Evolutionary conservation across 2,888 invertebrate species (phyloP).

Genomic region (Scaptomyza tumidula): DNA sequence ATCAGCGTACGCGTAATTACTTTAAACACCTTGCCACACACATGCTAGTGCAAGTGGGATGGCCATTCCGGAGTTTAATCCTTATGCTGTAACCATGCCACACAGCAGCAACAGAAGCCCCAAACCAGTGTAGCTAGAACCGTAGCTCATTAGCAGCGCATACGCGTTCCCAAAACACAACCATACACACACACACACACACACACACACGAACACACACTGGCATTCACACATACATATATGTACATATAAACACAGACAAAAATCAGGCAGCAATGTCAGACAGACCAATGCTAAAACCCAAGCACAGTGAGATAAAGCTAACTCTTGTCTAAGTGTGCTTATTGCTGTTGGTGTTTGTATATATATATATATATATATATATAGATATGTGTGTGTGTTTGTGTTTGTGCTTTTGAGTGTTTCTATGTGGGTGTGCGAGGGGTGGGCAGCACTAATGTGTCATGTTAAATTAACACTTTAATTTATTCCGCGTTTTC

Average conservation of each 20-base stretch:
- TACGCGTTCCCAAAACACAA: slow-evolving; percentile 41
- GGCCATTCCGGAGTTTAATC: slow-evolving; percentile 54
- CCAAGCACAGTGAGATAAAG: slow-evolving; percentile 54
- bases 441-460: slow-evolving; percentile 71
- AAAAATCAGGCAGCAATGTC: slow-evolving; percentile 42
- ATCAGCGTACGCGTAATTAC: slow-evolving; percentile 72
- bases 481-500: slow-evolving; percentile 81
- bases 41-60: slow-evolving; percentile 6
- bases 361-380: slow-evolving; percentile 14
- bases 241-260: slow-evolving; percentile 16
- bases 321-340: slow-evolving; percentile 52
- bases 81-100: slow-evolving; percentile 48
- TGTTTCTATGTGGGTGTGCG: slow-evolving; percentile 17
- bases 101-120: slow-evolving; percentile 15
- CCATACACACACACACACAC: slow-evolving; percentile 16
- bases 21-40: slow-evolving; percentile 73
- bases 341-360: slow-evolving; percentile 30
- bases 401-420: slow-evolving; percentile 18
- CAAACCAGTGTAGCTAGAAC: slow-evolving; percentile 43
- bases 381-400: slow-evolving; percentile 14
- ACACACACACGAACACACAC: slow-evolving; percentile 15
- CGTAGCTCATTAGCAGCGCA: slow-evolving; percentile 66
- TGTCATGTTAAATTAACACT: slow-evolving; percentile 82
- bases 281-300: slow-evolving; percentile 49
- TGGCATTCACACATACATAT: neutral